Percentiles rank a stretch among this genome's conserved stretches.
These are phyloP conservation scores for Ochropleura leucogaster DNA, from an alignment of 2,888 invertebrate species.

Conservation along the genomic window DNA sequence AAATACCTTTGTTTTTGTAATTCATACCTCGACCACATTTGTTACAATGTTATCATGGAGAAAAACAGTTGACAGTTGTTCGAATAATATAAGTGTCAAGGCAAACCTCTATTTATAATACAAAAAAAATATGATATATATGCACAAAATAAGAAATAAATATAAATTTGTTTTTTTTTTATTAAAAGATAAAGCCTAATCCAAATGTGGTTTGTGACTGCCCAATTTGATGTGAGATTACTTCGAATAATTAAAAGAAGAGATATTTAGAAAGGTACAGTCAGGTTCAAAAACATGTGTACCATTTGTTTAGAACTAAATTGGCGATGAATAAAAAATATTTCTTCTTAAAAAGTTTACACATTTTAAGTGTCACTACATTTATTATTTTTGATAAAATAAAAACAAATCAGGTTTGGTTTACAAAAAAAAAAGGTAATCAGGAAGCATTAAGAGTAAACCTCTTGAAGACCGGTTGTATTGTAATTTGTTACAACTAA, in stretches of 20 bases:
- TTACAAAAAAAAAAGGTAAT: not conserved
- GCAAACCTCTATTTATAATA: not conserved
- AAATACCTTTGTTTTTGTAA: not conserved
- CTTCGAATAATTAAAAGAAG: not conserved
- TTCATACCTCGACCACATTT: not conserved
- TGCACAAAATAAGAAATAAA: not conserved
- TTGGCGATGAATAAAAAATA: not conserved
- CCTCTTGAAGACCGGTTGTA: not conserved
- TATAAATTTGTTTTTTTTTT: not conserved
- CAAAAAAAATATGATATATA: not conserved
- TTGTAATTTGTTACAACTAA: not conserved
- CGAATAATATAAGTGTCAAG: not conserved
- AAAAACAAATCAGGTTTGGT: not conserved
- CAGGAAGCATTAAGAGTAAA: not conserved
- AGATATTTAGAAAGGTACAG: not conserved
- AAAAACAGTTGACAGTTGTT: not conserved
- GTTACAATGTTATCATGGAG: not conserved
- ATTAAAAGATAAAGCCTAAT: not conserved
- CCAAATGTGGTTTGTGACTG: not conserved
- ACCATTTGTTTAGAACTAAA: not conserved
- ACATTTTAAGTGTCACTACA: not conserved
- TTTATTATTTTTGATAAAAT: not conserved
- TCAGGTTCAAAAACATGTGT: not conserved
- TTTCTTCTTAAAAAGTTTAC: no score
- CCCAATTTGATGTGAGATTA: not conserved